These are phyloP conservation scores for Anadara kagoshimensis DNA, from an alignment of 1,140 invertebrate genomes.

Conservation along the genomic window DNA sequence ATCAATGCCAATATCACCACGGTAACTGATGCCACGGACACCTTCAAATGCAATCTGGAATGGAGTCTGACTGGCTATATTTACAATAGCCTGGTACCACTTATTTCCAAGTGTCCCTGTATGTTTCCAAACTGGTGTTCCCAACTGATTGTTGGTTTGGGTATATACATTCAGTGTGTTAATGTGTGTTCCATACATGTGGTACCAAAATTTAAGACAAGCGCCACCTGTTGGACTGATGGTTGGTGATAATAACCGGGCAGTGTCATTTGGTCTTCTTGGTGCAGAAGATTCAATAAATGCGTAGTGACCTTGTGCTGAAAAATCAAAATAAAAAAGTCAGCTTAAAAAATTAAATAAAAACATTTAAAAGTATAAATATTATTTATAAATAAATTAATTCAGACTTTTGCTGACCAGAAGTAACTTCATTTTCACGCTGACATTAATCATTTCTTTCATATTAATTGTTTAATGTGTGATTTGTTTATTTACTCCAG, in stretches of 20 bases:
- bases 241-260: constrained; percentile 79
- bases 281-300: constrained; percentile 77
- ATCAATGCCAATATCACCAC: constrained; percentile 62
- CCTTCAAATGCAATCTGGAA: constrained; percentile 59
- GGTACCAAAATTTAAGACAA: constrained; percentile 80
- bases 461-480: no score
- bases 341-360: no score
- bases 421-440: no score
- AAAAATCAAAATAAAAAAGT: not conserved
- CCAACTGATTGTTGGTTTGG: constrained; percentile 42
- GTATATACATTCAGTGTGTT: constrained; percentile 62
- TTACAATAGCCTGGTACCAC: constrained; percentile 63
- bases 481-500: no score
- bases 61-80: constrained; percentile 36
- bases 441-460: no score
- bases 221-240: constrained; percentile 32
- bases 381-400: no score
- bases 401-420: no score
- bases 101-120: constrained; percentile 62
- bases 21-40: constrained; percentile 50
- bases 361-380: no score
- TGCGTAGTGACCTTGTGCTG: constrained; percentile 55
- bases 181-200: constrained; percentile 71
- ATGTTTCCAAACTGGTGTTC: constrained; percentile 60
- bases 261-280: constrained; percentile 80